phyloP scores from a whole-genome alignment of 2,797 vertebrate species.

The Enteromius anoplus region DNA sequence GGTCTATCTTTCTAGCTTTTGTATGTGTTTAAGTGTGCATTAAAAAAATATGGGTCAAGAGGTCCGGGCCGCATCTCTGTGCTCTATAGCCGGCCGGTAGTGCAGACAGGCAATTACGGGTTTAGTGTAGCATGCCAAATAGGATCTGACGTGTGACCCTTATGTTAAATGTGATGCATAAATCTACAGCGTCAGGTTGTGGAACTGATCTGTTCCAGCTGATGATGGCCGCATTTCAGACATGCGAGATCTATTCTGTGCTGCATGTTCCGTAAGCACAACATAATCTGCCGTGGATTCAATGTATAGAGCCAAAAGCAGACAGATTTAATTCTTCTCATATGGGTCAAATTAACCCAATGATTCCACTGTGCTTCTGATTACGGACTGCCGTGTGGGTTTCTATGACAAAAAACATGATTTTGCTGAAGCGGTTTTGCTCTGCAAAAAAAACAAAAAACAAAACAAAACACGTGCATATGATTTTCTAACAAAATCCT shows the following conservation, averaged over 20 bases:
- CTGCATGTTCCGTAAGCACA: slow-evolving; percentile 3
- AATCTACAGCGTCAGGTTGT: slow-evolving; percentile 29
- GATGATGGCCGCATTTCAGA: slow-evolving; percentile 6
- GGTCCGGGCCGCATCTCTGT: background rate
- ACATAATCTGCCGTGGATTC: background rate
- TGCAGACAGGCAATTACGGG: slow-evolving; percentile 23
- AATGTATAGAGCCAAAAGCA: slow-evolving; percentile 9
- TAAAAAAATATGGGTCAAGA: slow-evolving; percentile 47
- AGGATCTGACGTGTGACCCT: slow-evolving; percentile 48
- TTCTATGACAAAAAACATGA: slow-evolving; percentile 26
- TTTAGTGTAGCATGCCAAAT: slow-evolving; percentile 48
- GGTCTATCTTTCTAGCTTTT: background rate
- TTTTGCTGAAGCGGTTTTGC: background rate
- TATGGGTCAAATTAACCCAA: slow-evolving; percentile 36
- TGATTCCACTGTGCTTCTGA: slow-evolving; percentile 27
- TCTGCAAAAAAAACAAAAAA: background rate
- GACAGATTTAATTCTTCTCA: slow-evolving; percentile 19
- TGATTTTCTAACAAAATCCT: slow-evolving; percentile 10
- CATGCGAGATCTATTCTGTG: background rate
- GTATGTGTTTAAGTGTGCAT: background rate
- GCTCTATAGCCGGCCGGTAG: slow-evolving; percentile 9
- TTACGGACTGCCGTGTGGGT: slow-evolving; percentile 10
- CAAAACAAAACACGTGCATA: background rate
- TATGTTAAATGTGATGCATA: slow-evolving; percentile 40
- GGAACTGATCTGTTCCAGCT: slow-evolving; percentile 15